Evolutionary conservation across 2,888 invertebrate genomes (phyloP).

Genomic region (Eilema sororculum): DNA sequence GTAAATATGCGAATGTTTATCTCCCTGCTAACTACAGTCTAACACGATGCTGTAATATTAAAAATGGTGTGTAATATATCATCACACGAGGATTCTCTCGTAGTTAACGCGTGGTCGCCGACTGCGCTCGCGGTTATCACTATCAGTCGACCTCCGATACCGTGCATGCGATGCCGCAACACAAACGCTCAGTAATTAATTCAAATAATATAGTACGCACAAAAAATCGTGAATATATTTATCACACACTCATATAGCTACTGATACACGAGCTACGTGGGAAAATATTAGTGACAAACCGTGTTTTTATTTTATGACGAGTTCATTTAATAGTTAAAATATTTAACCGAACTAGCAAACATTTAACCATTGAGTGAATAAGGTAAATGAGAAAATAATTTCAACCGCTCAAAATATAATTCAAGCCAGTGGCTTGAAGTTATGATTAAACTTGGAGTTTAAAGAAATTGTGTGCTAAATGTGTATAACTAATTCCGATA

Average conservation of each 20-base stretch:
- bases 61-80: slow-evolving; percentile 47
- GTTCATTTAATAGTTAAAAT: slow-evolving; percentile 30
- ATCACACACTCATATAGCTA: slow-evolving; percentile 27
- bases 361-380: background rate
- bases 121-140: slow-evolving; percentile 71
- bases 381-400: slow-evolving; percentile 10
- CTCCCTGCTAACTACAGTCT: slow-evolving; percentile 51
- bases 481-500: slow-evolving; percentile 27
- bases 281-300: slow-evolving; percentile 33
- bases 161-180: slow-evolving; percentile 47
- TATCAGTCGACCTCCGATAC: slow-evolving; percentile 71
- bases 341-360: slow-evolving; percentile 1
- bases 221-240: slow-evolving; percentile 38
- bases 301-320: slow-evolving; percentile 37
- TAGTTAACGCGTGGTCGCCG: slow-evolving; percentile 59
- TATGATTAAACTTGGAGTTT: background rate
- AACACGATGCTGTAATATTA: slow-evolving; percentile 51
- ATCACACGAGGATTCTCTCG: slow-evolving; percentile 50
- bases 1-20: slow-evolving; percentile 53
- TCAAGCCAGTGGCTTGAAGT: background rate
- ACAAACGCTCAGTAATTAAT: slow-evolving; percentile 41
- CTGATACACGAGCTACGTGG: slow-evolving; percentile 31
- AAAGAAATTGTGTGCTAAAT: slow-evolving; percentile 22
- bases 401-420: slow-evolving; percentile 9
- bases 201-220: slow-evolving; percentile 35